Evolutionary conservation across 2,797 vertebrate species (phyloP).

Genomic region (Emydoidea blandingii): DNA sequence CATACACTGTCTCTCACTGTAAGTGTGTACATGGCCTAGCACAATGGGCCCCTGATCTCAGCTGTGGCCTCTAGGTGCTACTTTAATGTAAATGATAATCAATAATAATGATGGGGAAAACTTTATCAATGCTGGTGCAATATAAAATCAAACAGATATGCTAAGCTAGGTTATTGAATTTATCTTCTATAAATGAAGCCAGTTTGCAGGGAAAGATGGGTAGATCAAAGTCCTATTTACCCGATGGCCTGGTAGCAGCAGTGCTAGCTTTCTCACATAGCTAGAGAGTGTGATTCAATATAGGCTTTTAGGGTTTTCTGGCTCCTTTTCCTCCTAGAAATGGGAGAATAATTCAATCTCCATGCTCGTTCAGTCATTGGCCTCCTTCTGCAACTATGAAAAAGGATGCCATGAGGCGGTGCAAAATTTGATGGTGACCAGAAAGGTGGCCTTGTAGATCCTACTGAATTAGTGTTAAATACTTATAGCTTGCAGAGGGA

Average conservation of each 20-base stretch:
- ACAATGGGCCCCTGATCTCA: constrained; percentile 36
- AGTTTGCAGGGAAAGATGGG: constrained; percentile 9
- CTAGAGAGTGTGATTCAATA: neutral
- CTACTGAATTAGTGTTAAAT: neutral
- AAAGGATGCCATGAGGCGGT: neutral
- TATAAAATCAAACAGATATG: neutral
- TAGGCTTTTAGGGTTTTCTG: neutral
- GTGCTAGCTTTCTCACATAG: neutral
- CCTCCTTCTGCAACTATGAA: neutral
- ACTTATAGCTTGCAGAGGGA: neutral
- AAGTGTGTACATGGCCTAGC: neutral
- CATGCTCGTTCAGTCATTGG: neutral
- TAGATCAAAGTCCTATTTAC: neutral
- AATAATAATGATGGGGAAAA: neutral
- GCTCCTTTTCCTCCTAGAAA: neutral
- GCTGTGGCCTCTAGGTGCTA: neutral
- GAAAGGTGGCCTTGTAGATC: neutral
- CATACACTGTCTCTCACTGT: constrained; percentile 30
- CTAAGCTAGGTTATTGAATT: constrained; percentile 12
- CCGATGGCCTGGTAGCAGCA: neutral
- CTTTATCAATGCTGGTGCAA: neutral
- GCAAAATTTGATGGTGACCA: neutral
- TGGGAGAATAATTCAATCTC: neutral
- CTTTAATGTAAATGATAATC: constrained; percentile 11
- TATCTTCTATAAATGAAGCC: neutral